Conservation (phyloP, 2,113 vertebrate genomes). For the Antigone vipio region DNA sequence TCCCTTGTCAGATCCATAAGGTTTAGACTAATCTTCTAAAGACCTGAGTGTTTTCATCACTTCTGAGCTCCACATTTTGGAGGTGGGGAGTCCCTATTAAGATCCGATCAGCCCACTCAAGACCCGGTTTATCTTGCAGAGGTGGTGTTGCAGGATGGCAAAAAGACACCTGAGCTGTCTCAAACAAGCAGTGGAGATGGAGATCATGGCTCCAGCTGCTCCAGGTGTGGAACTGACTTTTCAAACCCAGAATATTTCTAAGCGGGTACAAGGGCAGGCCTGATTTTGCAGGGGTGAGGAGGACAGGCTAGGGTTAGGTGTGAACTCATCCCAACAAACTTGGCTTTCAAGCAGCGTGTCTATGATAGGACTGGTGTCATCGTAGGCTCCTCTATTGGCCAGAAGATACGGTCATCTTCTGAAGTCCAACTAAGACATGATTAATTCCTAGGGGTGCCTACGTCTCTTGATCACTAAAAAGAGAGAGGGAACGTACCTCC, state of each 20-base stretch:
- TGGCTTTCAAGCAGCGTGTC: not conserved
- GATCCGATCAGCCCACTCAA: not conserved
- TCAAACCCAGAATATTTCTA: not conserved
- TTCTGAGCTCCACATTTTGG: not conserved
- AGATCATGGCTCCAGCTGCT: not conserved
- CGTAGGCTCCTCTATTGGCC: not conserved
- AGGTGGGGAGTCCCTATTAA: not conserved
- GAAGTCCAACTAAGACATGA: accelerated
- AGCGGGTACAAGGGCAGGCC: not conserved
- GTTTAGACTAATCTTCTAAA: not conserved
- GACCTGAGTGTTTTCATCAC: accelerated
- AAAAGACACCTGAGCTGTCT: not conserved
- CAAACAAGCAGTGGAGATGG: not conserved
- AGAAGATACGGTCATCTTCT: not conserved
- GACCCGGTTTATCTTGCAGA: not conserved
- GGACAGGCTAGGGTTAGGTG: not conserved
- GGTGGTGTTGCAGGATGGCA: not conserved
- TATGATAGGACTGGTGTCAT: not conserved
- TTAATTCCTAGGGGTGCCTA: not conserved
- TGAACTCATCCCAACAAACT: not conserved
- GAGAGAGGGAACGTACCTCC: not conserved
- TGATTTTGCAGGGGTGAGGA: not conserved
- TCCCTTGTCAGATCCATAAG: not conserved
- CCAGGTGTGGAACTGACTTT: not conserved
- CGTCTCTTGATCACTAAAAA: not conserved